These are phyloP conservation scores for Columba livia DNA, from an alignment of 2,113 vertebrate species.

Conservation along the genomic window DNA sequence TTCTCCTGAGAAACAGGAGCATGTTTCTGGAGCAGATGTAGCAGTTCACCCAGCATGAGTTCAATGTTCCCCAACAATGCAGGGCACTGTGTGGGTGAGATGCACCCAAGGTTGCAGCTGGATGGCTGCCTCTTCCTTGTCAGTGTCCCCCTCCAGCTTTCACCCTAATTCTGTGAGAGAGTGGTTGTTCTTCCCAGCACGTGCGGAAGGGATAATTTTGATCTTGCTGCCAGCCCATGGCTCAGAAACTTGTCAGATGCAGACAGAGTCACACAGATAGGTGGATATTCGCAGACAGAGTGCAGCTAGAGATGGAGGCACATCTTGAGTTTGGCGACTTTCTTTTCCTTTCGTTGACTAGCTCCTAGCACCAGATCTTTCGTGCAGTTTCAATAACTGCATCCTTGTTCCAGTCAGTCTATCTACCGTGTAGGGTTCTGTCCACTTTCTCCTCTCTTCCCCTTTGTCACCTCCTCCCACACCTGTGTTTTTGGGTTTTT, in stretches of 20 bases:
- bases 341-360: background rate
- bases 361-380: background rate
- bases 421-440: rapidly evolving
- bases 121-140: background rate
- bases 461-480: background rate
- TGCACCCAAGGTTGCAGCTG: background rate
- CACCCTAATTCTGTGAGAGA: background rate
- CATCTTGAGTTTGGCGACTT: background rate
- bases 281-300: background rate
- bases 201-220: background rate
- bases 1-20: background rate
- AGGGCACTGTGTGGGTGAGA: no score
- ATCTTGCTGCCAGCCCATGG: background rate
- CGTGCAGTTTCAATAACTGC: background rate
- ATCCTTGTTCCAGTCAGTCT: background rate
- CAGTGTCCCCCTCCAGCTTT: background rate
- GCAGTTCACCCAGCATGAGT: background rate
- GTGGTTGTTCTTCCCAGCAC: background rate
- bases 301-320: background rate
- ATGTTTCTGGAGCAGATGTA: background rate
- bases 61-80: background rate
- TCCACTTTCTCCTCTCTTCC: background rate
- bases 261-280: background rate
- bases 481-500: background rate
- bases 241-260: background rate